These are phyloP conservation scores for Thamnaconus septentrionalis DNA, from an alignment of 2,113 vertebrate genomes.

Conservation along the genomic window DNA sequence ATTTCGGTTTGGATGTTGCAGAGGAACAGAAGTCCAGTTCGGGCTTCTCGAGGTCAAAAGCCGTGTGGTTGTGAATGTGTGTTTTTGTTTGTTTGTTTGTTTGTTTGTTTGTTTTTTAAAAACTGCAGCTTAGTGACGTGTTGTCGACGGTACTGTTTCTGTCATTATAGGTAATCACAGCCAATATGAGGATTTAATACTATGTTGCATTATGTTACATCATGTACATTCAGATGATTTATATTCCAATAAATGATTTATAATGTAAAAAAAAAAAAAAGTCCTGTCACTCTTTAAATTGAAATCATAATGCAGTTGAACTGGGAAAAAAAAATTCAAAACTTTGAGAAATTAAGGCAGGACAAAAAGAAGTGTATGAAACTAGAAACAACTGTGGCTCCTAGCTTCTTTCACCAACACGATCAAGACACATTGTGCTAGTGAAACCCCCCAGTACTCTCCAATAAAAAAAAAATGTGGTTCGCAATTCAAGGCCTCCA, in stretches of 20 bases:
- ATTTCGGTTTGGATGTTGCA: slow-evolving; percentile 38
- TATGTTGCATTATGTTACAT: slow-evolving; percentile 69
- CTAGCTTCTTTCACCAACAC: too few species aligned
- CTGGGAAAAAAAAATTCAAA: too few species aligned
- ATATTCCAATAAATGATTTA: slow-evolving; percentile 85
- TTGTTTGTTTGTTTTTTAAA: too few species aligned
- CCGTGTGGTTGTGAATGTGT: slow-evolving; percentile 79
- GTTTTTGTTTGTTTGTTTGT: slow-evolving; percentile 22
- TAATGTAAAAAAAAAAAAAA: slow-evolving; percentile 44
- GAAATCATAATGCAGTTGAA: too few species aligned
- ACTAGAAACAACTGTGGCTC: too few species aligned
- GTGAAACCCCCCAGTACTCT: too few species aligned
- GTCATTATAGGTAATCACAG: slow-evolving; percentile 69
- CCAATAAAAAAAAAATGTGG: too few species aligned
- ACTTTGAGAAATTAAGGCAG: too few species aligned
- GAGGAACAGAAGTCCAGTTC: slow-evolving; percentile 20
- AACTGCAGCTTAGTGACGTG: slow-evolving; percentile 48
- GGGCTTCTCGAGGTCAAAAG: slow-evolving; percentile 69
- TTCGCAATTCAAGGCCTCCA: too few species aligned
- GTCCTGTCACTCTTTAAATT: not conserved
- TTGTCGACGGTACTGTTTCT: slow-evolving; percentile 77
- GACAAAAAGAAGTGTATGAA: too few species aligned
- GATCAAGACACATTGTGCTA: too few species aligned
- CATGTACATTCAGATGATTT: slow-evolving; percentile 82
- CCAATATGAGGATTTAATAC: slow-evolving; percentile 69